These are phyloP conservation scores for Cynopterus brachyotis DNA, from an alignment of 2,113 vertebrate species.

Conservation along the genomic window DNA sequence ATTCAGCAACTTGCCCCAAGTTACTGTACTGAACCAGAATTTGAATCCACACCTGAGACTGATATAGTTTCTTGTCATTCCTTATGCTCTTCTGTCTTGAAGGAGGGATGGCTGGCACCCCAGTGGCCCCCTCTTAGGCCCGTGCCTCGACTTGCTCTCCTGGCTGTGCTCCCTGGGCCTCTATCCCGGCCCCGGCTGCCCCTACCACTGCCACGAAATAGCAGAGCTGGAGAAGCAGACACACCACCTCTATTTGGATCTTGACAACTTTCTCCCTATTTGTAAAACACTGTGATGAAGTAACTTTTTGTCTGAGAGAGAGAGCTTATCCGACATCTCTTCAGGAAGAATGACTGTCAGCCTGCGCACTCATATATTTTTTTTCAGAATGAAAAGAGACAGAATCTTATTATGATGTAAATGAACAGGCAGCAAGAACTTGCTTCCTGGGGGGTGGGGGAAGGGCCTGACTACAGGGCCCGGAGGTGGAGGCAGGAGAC, in stretches of 20 bases:
- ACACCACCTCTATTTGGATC: neutral
- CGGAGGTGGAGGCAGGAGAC: neutral
- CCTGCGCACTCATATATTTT: neutral
- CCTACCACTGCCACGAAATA: accelerated
- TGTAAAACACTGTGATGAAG: slow-evolving; percentile 37
- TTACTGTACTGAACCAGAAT: neutral
- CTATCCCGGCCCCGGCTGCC: accelerated
- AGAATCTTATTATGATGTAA: neutral
- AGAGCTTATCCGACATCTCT: slow-evolving; percentile 12
- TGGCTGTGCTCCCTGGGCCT: accelerated
- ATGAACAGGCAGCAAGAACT: neutral
- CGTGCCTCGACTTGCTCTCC: accelerated
- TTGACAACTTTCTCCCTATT: slow-evolving; percentile 22
- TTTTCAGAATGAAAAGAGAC: slow-evolving; percentile 30
- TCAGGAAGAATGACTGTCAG: slow-evolving; percentile 49
- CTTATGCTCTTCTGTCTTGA: neutral
- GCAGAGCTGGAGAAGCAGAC: neutral
- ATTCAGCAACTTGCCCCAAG: neutral
- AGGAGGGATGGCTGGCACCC: accelerated
- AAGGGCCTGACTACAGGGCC: neutral
- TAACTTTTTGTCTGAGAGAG: slow-evolving; percentile 9
- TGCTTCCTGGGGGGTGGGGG: neutral
- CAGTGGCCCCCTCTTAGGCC: accelerated
- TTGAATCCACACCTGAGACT: neutral
- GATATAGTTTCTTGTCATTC: neutral